These are phyloP conservation scores for Falcunculus frontatus DNA, from an alignment of 2,113 vertebrate genomes.

Conservation along the genomic window DNA sequence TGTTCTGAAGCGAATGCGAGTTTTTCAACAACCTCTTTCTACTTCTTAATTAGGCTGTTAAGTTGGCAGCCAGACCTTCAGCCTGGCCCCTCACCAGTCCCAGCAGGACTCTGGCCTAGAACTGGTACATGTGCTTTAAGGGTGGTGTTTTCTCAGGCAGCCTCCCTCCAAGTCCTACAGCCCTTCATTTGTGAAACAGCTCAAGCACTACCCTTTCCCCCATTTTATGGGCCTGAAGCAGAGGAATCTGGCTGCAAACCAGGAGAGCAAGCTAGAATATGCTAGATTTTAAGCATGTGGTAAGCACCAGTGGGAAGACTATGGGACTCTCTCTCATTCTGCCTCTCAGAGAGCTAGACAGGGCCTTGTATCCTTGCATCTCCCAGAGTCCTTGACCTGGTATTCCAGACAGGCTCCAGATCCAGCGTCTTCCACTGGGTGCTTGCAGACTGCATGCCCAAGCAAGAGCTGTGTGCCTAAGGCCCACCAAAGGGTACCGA, in stretches of 20 bases:
- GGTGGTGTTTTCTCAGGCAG: not conserved
- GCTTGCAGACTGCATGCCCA: not conserved
- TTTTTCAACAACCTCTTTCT: not conserved
- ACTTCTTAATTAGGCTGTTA: not conserved
- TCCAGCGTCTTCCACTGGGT: accelerated
- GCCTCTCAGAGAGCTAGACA: not conserved
- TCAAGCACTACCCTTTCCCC: not conserved
- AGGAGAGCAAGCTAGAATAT: not conserved
- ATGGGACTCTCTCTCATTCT: not conserved
- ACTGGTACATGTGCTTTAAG: not conserved
- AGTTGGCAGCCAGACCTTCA: not conserved
- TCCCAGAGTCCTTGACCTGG: accelerated
- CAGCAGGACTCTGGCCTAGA: not conserved
- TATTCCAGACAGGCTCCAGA: not conserved
- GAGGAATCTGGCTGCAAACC: not conserved
- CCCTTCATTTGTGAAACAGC: not conserved
- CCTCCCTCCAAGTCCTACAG: not conserved
- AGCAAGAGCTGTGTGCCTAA: not conserved
- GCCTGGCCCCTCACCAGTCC: not conserved
- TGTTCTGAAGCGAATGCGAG: not conserved
- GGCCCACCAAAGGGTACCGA: accelerated
- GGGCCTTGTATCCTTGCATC: not conserved
- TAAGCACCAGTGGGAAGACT: not conserved
- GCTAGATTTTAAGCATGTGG: not conserved
- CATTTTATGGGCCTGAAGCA: not conserved